Evolutionary conservation across 2,113 vertebrate genomes (phyloP), one percentile per base, ranked within the genome.

Genomic region (Hippolais icterina): DNA sequence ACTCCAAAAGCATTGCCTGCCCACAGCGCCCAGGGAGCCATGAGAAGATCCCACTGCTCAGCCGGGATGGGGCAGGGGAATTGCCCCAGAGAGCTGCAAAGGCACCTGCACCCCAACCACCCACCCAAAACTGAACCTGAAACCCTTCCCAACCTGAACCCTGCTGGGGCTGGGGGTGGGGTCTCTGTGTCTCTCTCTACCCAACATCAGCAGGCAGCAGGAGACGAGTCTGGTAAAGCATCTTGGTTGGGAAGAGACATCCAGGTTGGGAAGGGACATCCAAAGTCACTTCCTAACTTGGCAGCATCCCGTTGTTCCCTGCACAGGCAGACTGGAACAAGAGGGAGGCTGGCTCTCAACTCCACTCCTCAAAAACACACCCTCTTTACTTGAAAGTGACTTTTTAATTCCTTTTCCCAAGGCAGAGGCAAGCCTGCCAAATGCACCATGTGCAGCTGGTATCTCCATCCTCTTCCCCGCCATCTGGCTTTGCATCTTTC

Each of bases 1-100:
- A 4, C 65, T 39, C 72, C n/a, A 44, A 54, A 85, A 77, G 27
- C 0, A 0, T 13, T 0, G 1, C 47, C 56, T 54, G 44, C 66
- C 54, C 2, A 0, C 27, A 79, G 7, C 0, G 1, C 33, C 19
- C 11, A 2, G 12, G 19, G 22, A 27, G 8, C 15, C 14, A 4
- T 2, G 59, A 64, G 47, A 87, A 69, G n/a, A 84, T 63, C 56
- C 33, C 0, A 0, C 39, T 71, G 60, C 15, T 63, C 52, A 59
- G n/a, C 17, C 0, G 0, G 47, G 20, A 70, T 3, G 1, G n/a
- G 46, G 60, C 60, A 84, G 31, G n/a, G 16, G 2, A 2, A n/a
- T 53, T 7, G 0, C 2, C 15, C 17, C 16, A 25, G 21, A 2
- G 19, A 47, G 27, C 31, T 46, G 47, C 10, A 83, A 90, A 87